These are phyloP conservation scores for Agrypnia vestita DNA, from an alignment of 1,140 invertebrate genomes.

Conservation along the genomic window DNA sequence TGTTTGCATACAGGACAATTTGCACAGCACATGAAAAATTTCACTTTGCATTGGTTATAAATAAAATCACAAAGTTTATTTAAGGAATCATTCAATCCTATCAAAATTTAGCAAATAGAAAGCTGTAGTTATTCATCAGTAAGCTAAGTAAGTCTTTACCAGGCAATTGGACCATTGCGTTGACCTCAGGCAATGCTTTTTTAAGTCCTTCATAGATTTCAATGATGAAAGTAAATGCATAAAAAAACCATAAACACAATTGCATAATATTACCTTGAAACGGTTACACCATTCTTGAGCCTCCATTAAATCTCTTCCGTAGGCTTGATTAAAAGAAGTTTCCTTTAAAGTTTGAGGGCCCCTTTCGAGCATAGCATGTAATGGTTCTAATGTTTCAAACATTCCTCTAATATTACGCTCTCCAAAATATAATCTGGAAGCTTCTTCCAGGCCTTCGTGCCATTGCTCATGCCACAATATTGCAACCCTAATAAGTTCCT, in stretches of 20 bases:
- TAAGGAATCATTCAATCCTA: too few relatives aligned
- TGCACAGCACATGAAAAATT: too few relatives aligned
- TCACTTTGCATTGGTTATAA: too few relatives aligned
- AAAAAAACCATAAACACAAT: background rate
- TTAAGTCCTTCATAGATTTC: too few relatives aligned
- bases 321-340: slow-evolving; percentile 96
- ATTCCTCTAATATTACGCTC: slow-evolving; percentile 96
- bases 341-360: slow-evolving; percentile 97
- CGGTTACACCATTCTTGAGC: slow-evolving; percentile 95
- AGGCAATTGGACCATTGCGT: too few relatives aligned
- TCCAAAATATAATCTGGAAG: slow-evolving; percentile 96
- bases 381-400: slow-evolving; percentile 95
- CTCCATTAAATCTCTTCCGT: slow-evolving; percentile 94
- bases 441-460: slow-evolving; percentile 99
- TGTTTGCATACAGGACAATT: too few relatives aligned
- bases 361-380: slow-evolving; percentile 94
- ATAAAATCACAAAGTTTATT: too few relatives aligned
- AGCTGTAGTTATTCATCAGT: too few relatives aligned
- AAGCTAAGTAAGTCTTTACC: too few relatives aligned
- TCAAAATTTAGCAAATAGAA: too few relatives aligned
- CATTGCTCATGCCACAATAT: slow-evolving; percentile 99
- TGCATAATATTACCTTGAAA: slow-evolving; percentile 77
- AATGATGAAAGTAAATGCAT: too few relatives aligned
- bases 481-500: slow-evolving; percentile 97
- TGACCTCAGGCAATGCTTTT: too few relatives aligned